A percentile compares a stretch with the other conserved stretches of the same genome.
phyloP scores from a whole-genome alignment of 2,888 invertebrate species.

The Brachypalpus laphriformis region DNA sequence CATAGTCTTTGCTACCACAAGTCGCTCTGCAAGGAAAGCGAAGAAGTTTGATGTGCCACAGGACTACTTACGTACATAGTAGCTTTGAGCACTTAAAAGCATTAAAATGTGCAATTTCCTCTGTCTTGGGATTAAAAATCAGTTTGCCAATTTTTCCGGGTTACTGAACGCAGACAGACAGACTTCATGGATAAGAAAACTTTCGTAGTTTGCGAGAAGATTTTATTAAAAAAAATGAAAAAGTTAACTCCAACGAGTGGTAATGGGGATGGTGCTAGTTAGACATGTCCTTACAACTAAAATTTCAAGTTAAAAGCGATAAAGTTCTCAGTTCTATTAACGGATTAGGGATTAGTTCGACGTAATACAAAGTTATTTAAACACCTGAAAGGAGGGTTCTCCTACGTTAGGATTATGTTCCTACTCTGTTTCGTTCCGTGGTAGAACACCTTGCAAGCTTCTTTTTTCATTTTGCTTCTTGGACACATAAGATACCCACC shows the following conservation, averaged over 20 bases:
- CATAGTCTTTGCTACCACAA: conserved; percentile 25
- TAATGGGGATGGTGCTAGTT: not conserved
- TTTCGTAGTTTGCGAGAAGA: not conserved
- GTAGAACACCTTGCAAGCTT: too few species aligned
- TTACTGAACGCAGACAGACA: not conserved
- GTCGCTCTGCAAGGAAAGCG: not conserved
- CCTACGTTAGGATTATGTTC: too few species aligned
- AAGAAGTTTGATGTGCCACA: not conserved
- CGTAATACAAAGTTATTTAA: not conserved
- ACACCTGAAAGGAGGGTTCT: too few species aligned
- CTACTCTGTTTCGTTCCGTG: too few species aligned
- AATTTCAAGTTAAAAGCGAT: not conserved
- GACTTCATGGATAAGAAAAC: not conserved
- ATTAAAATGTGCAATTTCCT: conserved; percentile 21
- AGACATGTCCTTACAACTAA: not conserved
- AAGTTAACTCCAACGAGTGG: not conserved
- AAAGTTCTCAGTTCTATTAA: not conserved
- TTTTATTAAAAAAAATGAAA: not conserved
- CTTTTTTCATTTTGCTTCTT: too few species aligned
- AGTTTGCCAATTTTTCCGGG: not conserved
- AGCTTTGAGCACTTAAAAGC: conserved; percentile 7
- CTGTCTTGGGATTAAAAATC: conserved; percentile 19
- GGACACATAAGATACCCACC: too few species aligned
- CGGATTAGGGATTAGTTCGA: not conserved
- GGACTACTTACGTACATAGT: not conserved